Base-by-base conservation (phyloP, 2,113 vertebrate genomes). In the Burhinus oedicnemus region DNA sequence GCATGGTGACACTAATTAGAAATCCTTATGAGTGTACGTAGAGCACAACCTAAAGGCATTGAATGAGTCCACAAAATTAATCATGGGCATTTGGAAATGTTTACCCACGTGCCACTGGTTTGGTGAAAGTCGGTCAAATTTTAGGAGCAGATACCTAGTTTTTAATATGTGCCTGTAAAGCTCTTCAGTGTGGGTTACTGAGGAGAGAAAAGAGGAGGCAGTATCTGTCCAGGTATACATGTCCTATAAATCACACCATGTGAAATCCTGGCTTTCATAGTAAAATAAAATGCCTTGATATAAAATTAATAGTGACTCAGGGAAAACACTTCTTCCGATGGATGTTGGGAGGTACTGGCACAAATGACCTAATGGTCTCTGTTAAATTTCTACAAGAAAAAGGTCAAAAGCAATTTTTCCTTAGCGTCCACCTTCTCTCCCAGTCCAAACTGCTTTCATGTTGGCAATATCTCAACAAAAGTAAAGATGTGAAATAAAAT, bases 201-300 rank as follows among this genome's bases (percentile, higher is more conserved):
- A 90, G 21, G 15, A 90, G 8, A 76, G 10, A 80, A 89, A 81
- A 72, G 21, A 86, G 44, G 25, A 89, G 21, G 11, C 12, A 86
- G 21, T 32, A 65, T 72, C 42, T 68, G 17, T 18, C 16, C 27
- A 52, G 30, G 27, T 64, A 81, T 11, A n/a, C 19, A 8, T 9
- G 16, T 72, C 52, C n/a, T 76, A 36, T 85, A 90, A 97, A 96
- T 89, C 52, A 76, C 15, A 57, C 21, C 36, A 23, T 34, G 65
- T 84, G 57, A 52, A 92, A 68, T 11, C 12, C 42, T 82, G 51
- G 51, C 42, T 93, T 40, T 83, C 44, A 61, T 19, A 76, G 64
- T 91, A 93, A 92, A 97, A 87, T 72, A 82, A 87, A 95, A 91
- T 49, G 25, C 11, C 45, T 69, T 60, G n/a, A 72, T 82, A 87